Evolutionary conservation across 2,797 vertebrate species (phyloP), one percentile per base, ranked within the genome.

Genomic region (Lagodon rhomboides): DNA sequence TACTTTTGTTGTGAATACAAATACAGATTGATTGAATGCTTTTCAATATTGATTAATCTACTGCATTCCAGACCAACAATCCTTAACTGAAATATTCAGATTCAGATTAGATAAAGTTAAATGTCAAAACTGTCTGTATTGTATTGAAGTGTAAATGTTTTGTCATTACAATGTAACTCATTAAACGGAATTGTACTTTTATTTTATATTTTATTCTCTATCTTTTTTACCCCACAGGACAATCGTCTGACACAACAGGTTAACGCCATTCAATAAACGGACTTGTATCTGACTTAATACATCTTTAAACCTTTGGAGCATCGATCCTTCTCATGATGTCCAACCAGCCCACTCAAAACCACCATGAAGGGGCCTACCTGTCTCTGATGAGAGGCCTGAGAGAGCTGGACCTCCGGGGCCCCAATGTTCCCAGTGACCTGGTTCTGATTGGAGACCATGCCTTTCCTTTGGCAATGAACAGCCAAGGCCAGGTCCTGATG

Each of bases 401-500:
- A n/a, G 87, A 92, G 53, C 88, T 97, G 84, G 85, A 97, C 74
- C 34, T 96, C 7, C 55, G 60, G 0, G 69, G 66, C 1, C 11
- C 7, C 0, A 6, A 1, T 13, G 12, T 89, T 16, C 95, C 95
- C n/a, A 83, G 95, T 47, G 90, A 96, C 60, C 91, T 97, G 68
- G 76, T 97, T 1, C 92, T 97, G 20, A 94, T 49, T 0, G 96
- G 96, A 53, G 93, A 96, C 62, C 75, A 94, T 0, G 89, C 96
- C 63, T 96, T 96, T 85, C 96, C 96, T 0, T 90, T 97, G 54
- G 93, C 20, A 23, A 89, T 93, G 89, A 92, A 92, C 79, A 90
- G 80, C 46, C 47, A 25, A 66, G 95, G 94, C 18, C 95, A 97
- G 73, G 93, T 95, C 2, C 86, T 95, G 50, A 95, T 97, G 55